These are phyloP conservation scores for Calameuta filiformis DNA, from an alignment of 2,888 invertebrate genomes.

Conservation along the genomic window DNA sequence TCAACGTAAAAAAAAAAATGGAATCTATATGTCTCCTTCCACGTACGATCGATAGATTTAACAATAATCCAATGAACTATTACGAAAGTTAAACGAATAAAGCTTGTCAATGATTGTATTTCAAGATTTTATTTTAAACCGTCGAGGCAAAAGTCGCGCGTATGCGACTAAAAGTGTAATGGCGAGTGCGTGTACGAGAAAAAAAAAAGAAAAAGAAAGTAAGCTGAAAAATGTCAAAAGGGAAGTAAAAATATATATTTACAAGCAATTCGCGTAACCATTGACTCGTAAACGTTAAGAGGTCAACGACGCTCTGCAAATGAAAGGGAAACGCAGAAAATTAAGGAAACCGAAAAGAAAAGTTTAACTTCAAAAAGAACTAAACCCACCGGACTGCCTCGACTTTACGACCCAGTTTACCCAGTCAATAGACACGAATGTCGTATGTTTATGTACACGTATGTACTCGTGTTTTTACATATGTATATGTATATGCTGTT, in stretches of 20 bases:
- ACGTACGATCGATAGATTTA: constrained; percentile 50
- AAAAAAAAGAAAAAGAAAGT: background rate
- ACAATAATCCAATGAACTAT: constrained; percentile 55
- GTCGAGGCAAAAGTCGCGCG: background rate
- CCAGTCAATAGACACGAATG: background rate
- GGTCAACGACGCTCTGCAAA: background rate
- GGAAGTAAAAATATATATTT: background rate
- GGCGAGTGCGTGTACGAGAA: background rate
- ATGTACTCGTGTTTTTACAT: background rate
- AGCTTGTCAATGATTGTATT: constrained; percentile 61
- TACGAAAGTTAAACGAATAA: constrained; percentile 59
- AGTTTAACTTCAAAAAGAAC: background rate
- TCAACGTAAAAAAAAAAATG: background rate
- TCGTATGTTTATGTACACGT: background rate
- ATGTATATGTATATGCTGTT: background rate
- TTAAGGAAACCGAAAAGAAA: background rate
- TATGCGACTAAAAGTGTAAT: background rate
- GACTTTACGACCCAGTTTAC: background rate
- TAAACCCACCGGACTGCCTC: background rate
- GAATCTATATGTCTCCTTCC: background rate
- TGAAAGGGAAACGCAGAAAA: too few relatives aligned
- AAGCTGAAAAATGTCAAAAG: background rate
- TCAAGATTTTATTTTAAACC: constrained; percentile 12
- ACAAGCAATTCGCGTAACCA: background rate
- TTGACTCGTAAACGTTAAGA: background rate